Conservation (phyloP, 2,888 invertebrate species). For the Torymus tubicola region DNA sequence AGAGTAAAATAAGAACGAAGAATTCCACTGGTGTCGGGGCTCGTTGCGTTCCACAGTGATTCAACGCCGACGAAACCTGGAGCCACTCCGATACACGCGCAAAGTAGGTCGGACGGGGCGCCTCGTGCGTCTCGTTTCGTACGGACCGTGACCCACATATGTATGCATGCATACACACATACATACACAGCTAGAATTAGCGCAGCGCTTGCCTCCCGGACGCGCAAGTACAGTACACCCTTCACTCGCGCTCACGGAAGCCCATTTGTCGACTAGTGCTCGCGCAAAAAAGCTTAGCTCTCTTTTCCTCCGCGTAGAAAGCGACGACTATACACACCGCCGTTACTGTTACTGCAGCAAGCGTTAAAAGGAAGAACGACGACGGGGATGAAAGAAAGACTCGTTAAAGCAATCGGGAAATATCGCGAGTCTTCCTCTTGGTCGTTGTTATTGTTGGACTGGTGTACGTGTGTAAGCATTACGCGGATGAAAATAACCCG, state of each 20-base stretch:
- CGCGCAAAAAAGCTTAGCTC: not conserved
- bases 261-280: not conserved
- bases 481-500: constrained; percentile 22
- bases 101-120: constrained; percentile 28
- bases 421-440: not conserved
- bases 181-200: constrained; percentile 24
- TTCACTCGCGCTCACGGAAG: not conserved
- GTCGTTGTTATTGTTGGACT: not conserved
- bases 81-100: constrained; percentile 1
- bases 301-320: not conserved
- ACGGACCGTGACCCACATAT: constrained; percentile 16
- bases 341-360: no score
- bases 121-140: not conserved
- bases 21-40: no score
- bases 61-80: not conserved
- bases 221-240: not conserved
- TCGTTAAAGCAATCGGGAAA: constrained; percentile 21
- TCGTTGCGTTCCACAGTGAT: not conserved
- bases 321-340: not conserved
- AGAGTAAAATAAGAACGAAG: no score
- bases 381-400: not conserved
- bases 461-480: not conserved
- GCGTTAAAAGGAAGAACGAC: no score
- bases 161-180: not conserved
- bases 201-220: no score